Evolutionary conservation across 2,888 invertebrate genomes (phyloP).

Genomic region (Tetheella fluctuosa): DNA sequence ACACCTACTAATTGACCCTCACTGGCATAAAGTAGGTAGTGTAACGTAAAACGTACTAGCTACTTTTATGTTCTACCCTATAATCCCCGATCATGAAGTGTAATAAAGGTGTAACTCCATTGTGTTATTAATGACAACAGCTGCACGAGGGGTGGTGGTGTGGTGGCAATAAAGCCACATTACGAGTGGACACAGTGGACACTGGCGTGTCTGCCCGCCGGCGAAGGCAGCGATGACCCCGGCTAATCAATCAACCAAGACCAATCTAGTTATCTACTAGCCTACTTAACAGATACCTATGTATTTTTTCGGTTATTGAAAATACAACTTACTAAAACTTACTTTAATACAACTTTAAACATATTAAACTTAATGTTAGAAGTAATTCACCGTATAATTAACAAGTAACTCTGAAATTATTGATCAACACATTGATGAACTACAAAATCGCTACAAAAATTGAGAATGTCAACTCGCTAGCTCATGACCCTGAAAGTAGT

Average conservation of each 20-base stretch:
- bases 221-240: conserved; percentile 21
- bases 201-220: conserved; percentile 18
- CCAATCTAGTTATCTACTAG: conserved; percentile 36
- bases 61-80: conserved; percentile 9
- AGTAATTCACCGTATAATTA: too few relatives aligned
- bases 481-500: too few relatives aligned
- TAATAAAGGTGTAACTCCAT: conserved; percentile 33
- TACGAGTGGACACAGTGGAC: conserved; percentile 40
- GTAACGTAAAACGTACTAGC: too few relatives aligned
- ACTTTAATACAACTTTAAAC: too few relatives aligned
- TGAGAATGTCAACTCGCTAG: too few relatives aligned
- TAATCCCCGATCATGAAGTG: conserved; percentile 18
- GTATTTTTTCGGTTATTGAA: conserved; percentile 10
- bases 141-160: conserved; percentile 21
- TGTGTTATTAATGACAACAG: conserved; percentile 34
- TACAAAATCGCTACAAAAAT: too few relatives aligned
- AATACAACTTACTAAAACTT: too few relatives aligned
- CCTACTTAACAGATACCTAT: conserved; percentile 25
- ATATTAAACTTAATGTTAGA: too few relatives aligned
- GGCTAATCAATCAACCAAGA: conserved; percentile 47
- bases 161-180: conserved; percentile 29
- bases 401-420: too few relatives aligned
- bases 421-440: too few relatives aligned
- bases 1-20: too few relatives aligned
- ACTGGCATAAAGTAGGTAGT: too few relatives aligned